Evolutionary conservation across 2,113 vertebrate genomes (phyloP), one percentile per base, ranked within the genome.

Genomic region (Dicentrarchus labrax): DNA sequence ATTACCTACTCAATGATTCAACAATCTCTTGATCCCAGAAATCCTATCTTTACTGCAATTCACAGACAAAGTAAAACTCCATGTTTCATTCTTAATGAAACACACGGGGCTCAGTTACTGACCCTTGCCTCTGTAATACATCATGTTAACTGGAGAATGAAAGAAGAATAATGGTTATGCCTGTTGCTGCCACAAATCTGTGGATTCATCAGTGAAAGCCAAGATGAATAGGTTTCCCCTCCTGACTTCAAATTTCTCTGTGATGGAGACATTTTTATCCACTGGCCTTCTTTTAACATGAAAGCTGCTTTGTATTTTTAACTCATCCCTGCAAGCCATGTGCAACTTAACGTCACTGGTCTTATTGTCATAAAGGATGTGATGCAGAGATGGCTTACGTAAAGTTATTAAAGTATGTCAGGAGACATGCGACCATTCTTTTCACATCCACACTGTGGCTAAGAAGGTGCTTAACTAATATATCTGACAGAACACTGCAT

Each of bases 101-200:
- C 67, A 85, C 67, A 75, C 79, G 56, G 68, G 81, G 66, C 78
- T 85, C 86, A 76, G 79, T 86, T 80, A 62, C 86, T 75, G 51
- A 81, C 38, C 80, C 79, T 77, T 79, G 84, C 68, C 78, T 83
- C 68, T 66, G 82, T 82, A 77, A 90, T 92, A 85, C 77, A 88
- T 89, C 93, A 91, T 69, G 76, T 84, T 91, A 88, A 89, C 79
- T 85, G 86, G 78, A 77, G 88, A 89, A 82, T 90, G 83, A 94
- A 84, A 69, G 83, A 91, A 89, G 83, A 91, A 89, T 91, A 87
- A 91, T 91, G 89, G 78, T 87, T 86, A 71, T 85, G 81, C 86
- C 82, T 88, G 78, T 86, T 91, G 78, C 89, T 83, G 82, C 77
- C 87, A 73, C 85, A 82, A 89, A 92, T 89, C 89, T 84, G 83